phyloP scores from a whole-genome alignment of 2,797 vertebrate species.

The Anguilla megastoma region DNA sequence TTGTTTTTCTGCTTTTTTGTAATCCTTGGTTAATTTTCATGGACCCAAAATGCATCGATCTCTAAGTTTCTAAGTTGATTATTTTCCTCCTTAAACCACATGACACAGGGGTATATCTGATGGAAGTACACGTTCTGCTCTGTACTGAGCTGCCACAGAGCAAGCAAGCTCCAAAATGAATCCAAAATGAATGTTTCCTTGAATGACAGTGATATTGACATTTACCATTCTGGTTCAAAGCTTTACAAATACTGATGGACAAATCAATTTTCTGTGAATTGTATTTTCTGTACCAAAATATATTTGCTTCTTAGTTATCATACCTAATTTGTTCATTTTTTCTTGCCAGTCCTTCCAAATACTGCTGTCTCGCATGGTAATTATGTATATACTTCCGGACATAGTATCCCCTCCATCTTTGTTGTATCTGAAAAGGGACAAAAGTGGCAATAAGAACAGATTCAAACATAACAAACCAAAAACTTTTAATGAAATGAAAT shows the following conservation, averaged over 20 bases:
- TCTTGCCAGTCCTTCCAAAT: constrained; percentile 75
- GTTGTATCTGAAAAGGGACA: constrained; percentile 80
- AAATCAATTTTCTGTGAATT: background rate
- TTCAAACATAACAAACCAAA: background rate
- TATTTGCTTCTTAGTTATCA: constrained; percentile 39
- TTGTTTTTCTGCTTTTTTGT: too few relatives aligned
- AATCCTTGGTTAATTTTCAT: background rate
- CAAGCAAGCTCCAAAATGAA: background rate
- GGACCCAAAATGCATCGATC: too few relatives aligned
- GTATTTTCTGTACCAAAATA: background rate
- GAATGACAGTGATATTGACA: background rate
- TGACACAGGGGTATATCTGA: background rate
- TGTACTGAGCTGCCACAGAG: background rate
- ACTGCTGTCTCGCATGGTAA: constrained; percentile 84
- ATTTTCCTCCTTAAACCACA: background rate
- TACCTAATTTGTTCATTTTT: constrained; percentile 86
- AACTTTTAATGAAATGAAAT: background rate
- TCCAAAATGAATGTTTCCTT: background rate
- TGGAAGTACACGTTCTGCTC: background rate
- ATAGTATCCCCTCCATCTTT: constrained; percentile 84
- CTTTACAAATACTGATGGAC: background rate
- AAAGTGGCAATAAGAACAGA: constrained; percentile 16
- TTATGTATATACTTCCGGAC: constrained; percentile 84
- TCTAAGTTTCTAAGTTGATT: background rate
- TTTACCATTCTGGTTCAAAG: background rate